These are phyloP conservation scores for Platygyra sinensis DNA, from an alignment of 64 coral and sea anemone genomes.

Conservation along the genomic window DNA sequence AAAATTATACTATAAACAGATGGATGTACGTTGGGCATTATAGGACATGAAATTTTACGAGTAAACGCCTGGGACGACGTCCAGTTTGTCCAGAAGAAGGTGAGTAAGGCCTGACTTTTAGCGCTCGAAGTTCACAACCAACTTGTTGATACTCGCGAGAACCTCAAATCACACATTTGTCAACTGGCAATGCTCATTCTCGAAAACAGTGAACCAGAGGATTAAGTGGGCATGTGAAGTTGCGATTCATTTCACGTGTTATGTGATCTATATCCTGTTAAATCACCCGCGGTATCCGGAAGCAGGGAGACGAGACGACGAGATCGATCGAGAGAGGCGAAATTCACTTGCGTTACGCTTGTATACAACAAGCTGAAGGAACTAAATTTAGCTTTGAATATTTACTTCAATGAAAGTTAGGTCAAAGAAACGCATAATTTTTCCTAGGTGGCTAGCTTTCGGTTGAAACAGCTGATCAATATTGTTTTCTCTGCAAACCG, in stretches of 20 bases:
- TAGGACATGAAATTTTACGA: constrained; percentile 8
- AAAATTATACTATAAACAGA: constrained; percentile 39
- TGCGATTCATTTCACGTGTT: constrained; percentile 36
- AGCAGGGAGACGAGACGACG: neutral
- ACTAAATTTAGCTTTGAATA: constrained; percentile 18
- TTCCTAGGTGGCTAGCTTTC: constrained; percentile 2
- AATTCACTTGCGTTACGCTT: constrained; percentile 31
- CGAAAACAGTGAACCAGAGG: neutral
- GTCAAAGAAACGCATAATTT: constrained; percentile 1
- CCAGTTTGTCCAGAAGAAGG: constrained; percentile 28
- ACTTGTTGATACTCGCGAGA: constrained; percentile 42
- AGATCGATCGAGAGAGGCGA: constrained; percentile 20
- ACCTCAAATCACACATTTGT: constrained; percentile 46
- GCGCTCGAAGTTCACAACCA: neutral
- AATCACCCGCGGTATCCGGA: constrained; percentile 51
- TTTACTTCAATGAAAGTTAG: constrained; percentile 24
- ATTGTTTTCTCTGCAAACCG: neutral
- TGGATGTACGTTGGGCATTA: constrained; percentile 39
- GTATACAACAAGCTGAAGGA: constrained; percentile 19
- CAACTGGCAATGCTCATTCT: constrained; percentile 35
- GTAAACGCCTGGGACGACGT: constrained; percentile 21
- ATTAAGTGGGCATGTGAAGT: constrained; percentile 21
- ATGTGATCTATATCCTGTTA: constrained; percentile 56
- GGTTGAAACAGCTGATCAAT: neutral
- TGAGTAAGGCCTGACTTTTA: constrained; percentile 10